Evolutionary conservation across 2,888 invertebrate species (phyloP), one percentile per base, ranked within the genome.

Genomic region (Cartodere bifasciata): DNA sequence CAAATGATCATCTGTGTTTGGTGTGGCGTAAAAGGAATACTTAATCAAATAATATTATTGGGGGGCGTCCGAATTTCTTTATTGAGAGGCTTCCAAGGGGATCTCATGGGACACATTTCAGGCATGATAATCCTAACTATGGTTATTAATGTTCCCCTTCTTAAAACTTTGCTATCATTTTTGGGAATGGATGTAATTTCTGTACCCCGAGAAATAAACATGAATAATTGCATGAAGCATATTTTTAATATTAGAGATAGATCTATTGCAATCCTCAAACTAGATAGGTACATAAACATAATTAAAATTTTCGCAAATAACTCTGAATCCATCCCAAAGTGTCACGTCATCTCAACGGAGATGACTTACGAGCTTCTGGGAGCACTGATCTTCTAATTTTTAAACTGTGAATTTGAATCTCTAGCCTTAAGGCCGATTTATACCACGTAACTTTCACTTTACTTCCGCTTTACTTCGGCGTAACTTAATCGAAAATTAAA

Each of bases 21-120:
- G 73, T 70, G 73, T 11, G 74, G 73, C 0, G 50, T 75, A 1
- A 52, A 72, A 13, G 74, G 75, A 0, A 70, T 73, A 0, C 57
- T 75, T 4, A 68, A 70, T 0, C 52, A 74, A 10, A 68, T 70
- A 29, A 52, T 75, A 23, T 68, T 72, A 1, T 52, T 74, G 10
- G 63, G 68, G 22, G 66, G 72, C 7, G 52, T 64, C 7, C 59
- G 66, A 37, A 63, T 65, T 2, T 61, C 60, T 1, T 39, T 47
- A 1, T 42, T 58, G 0, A 49, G 53, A 4, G 53, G 56, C 30
- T 54, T 55, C 37, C n/a, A n/a, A n/a, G n/a, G n/a, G n/a, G n/a
- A n/a, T n/a, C n/a, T n/a, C n/a, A n/a, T n/a, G n/a, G n/a, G 72
- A 29, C 70, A 72, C 53, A 65, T 67, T 1, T 62, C 69, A 1